These are phyloP conservation scores for Cisticola juncidis DNA, from an alignment of 2,113 vertebrate species.

Conservation along the genomic window DNA sequence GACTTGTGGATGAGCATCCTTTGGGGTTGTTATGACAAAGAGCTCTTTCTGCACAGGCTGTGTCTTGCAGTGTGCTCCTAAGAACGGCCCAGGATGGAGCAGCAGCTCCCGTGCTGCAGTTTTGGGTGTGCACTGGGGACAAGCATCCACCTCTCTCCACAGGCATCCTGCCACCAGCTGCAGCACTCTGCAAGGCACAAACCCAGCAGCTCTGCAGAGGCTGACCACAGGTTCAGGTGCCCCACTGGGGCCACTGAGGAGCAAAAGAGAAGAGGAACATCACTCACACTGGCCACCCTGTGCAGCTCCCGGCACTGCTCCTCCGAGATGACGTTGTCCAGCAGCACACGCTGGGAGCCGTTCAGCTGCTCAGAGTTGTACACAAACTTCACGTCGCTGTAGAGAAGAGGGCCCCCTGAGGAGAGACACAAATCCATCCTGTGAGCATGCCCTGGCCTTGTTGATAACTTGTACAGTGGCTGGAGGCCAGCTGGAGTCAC, in stretches of 20 bases:
- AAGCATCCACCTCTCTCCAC: neutral
- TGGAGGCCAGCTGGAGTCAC: neutral
- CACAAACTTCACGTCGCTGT: slow-evolving; percentile 81
- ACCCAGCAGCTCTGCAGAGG: neutral
- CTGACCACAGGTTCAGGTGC: neutral
- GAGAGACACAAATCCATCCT: neutral
- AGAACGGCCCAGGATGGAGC: neutral
- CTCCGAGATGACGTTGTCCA: slow-evolving; percentile 88
- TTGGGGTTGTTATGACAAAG: neutral
- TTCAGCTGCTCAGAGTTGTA: slow-evolving; percentile 89
- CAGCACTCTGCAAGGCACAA: neutral
- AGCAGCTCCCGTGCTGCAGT: neutral
- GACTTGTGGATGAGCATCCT: neutral
- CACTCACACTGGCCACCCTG: slow-evolving; percentile 86
- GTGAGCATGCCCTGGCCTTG: neutral
- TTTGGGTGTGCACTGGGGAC: neutral
- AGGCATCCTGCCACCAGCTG: neutral
- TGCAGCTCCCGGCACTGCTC: slow-evolving; percentile 88
- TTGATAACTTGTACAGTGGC: accelerated
- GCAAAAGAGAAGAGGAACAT: too few species aligned
- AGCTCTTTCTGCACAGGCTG: neutral
- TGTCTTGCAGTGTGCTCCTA: neutral
- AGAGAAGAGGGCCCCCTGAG: slow-evolving; percentile 89
- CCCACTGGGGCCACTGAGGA: neutral
- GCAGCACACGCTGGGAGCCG: slow-evolving; percentile 88